Evolutionary conservation across 2,888 invertebrate genomes (phyloP), one percentile per base, ranked within the genome.

Genomic region (Lysandra coridon): DNA sequence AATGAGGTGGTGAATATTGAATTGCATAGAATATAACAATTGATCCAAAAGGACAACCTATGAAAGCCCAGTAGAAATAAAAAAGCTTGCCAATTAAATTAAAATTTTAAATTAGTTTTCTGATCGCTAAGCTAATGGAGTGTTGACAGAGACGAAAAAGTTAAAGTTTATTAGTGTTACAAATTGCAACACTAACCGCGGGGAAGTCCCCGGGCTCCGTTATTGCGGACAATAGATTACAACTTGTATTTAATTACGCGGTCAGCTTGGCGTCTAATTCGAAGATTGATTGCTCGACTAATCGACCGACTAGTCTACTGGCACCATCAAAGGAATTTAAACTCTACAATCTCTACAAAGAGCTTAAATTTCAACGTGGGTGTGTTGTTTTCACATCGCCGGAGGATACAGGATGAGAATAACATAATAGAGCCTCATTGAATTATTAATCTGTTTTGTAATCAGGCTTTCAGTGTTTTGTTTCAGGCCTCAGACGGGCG

Each of bases 161-260:
- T 64, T 64, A 12, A 23, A 64, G 64, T 64, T 64, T 64, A 64
- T 30, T 64, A 30, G 30, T 30, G 30, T 12, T 4, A 64, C 23
- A 12, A 30, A 64, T 30, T 12, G 64, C 12, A 64, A 64, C 12
- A 62, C 23, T 62, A 62, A 62, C 62, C 62, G 30, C 64, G 64
- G 64, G 30, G 14, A 57, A 17, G 17, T 57, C 57, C 57, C 3
- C 40, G 44, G n/a, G 23, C n/a, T 44, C 49, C 30, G 75, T 75
- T 75, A 75, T 75, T 49, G 49, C 75, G 75, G 75, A 49, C 75
- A 75, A 75, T 75, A 75, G 75, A 75, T 75, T 75, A 75, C 75
- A 49, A 75, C 14, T 44, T 44, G 12, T 23, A 75, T 75, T 75
- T 75, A 44, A 75, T 75, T 75, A 44, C 75, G 75, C 75, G 75